A percentile compares a stretch with the other conserved stretches of the same genome.
Evolutionary conservation across 1,140 invertebrate genomes (phyloP).

Genomic region (Drosophila arizonae): DNA sequence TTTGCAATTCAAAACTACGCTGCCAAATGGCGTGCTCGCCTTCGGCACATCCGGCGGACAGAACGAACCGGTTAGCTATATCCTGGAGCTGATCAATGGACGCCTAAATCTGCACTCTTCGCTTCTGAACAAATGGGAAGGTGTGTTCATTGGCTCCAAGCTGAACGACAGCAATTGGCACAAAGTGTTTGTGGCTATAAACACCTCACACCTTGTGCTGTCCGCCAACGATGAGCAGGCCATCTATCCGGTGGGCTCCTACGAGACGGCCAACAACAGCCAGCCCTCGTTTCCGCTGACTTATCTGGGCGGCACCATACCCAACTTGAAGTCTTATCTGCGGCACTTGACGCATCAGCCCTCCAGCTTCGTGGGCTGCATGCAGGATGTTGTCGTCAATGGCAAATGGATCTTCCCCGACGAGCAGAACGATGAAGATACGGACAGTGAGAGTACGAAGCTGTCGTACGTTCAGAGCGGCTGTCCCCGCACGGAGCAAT

Average conservation of each 20-base stretch:
- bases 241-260: slow-evolving; percentile 92
- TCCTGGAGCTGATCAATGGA: slow-evolving; percentile 91
- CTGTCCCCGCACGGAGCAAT: slow-evolving; percentile 91
- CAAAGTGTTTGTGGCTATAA: slow-evolving; percentile 92
- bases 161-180: slow-evolving; percentile 95
- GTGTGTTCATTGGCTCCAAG: slow-evolving; percentile 91
- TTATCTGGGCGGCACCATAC: slow-evolving; percentile 90
- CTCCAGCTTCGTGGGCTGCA: slow-evolving; percentile 93
- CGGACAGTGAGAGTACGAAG: slow-evolving; percentile 54
- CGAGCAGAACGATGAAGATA: slow-evolving; percentile 47
- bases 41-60: slow-evolving; percentile 86
- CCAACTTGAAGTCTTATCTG: slow-evolving; percentile 84
- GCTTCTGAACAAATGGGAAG: slow-evolving; percentile 93
- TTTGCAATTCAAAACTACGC: slow-evolving; percentile 94
- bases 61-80: slow-evolving; percentile 88
- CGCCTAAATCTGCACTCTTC: slow-evolving; percentile 93
- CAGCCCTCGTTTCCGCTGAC: slow-evolving; percentile 92
- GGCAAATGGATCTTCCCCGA: slow-evolving; percentile 87
- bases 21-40: slow-evolving; percentile 91
- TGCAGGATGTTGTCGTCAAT: slow-evolving; percentile 95
- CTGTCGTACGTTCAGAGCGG: slow-evolving; percentile 86
- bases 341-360: slow-evolving; percentile 88
- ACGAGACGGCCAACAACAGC: slow-evolving; percentile 88
- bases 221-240: slow-evolving; percentile 94
- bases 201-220: slow-evolving; percentile 92